phyloP scores from a whole-genome alignment of 2,113 vertebrate genomes.

The Channa maculata region DNA sequence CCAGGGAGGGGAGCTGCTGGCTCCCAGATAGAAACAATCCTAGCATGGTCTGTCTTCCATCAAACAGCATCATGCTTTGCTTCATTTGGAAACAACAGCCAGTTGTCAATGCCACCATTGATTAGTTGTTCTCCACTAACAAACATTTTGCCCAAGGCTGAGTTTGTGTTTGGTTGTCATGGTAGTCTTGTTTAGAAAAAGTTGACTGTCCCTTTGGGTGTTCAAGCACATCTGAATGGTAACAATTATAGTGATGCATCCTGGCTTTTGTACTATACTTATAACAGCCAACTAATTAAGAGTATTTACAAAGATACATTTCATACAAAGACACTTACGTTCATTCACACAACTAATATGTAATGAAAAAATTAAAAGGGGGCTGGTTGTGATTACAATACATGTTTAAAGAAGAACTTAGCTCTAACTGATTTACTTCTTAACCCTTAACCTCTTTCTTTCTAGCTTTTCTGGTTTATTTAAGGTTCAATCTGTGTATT shows the following conservation, averaged over 20 bases:
- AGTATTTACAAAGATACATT: too few relatives aligned
- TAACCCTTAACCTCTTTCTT: constrained; percentile 2
- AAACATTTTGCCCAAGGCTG: constrained; percentile 6
- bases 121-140: constrained; percentile 30
- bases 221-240: background rate
- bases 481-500: background rate
- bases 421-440: constrained; percentile 39
- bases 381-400: constrained; percentile 14
- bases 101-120: constrained; percentile 30
- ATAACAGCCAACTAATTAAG: too few relatives aligned
- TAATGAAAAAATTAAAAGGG: too few relatives aligned
- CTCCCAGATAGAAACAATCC: constrained; percentile 52
- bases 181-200: background rate
- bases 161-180: constrained; percentile 3
- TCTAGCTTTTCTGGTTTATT: background rate
- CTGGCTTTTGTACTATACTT: too few relatives aligned
- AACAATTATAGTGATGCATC: background rate
- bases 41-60: background rate
- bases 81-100: constrained; percentile 33
- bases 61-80: constrained; percentile 9
- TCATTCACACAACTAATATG: background rate
- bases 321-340: background rate
- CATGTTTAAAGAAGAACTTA: constrained; percentile 46
- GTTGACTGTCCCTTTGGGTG: background rate
- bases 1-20: constrained; percentile 77